Conservation (phyloP, 1,140 invertebrate species). For the Vollenhovia emeryi region DNA sequence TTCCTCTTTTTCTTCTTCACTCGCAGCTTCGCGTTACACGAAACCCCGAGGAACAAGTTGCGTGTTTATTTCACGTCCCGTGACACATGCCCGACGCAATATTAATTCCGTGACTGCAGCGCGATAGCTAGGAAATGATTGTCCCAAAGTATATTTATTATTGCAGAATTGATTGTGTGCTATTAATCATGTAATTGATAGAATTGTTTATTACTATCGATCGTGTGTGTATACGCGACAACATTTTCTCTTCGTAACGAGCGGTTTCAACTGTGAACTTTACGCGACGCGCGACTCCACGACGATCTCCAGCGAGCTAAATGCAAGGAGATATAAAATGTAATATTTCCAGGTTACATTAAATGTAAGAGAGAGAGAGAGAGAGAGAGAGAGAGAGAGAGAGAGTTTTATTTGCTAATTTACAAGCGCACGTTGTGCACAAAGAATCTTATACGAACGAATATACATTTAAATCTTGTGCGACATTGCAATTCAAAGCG, state of each 20-base stretch:
- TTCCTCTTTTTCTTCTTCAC: background rate
- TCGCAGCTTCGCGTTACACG: too few relatives aligned
- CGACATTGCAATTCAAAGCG: background rate
- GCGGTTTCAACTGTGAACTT: slow-evolving; percentile 35
- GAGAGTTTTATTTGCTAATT: background rate
- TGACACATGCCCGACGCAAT: background rate
- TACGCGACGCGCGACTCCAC: background rate
- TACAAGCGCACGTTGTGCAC: background rate
- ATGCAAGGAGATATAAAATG: background rate
- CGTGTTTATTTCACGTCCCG: background rate
- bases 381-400: background rate
- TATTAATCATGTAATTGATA: slow-evolving; percentile 26
- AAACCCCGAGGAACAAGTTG: background rate
- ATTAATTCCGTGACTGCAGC: background rate
- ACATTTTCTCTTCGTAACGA: slow-evolving; percentile 6
- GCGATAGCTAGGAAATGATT: slow-evolving; percentile 5
- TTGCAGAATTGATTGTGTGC: background rate
- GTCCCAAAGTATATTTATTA: slow-evolving; percentile 8
- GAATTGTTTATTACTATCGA: slow-evolving; percentile 21
- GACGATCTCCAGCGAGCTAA: background rate
- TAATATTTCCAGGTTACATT: slow-evolving; percentile 19
- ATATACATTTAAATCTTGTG: background rate
- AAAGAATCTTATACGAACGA: background rate
- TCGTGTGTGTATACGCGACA: background rate
- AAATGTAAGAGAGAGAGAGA: background rate